A percentile compares a stretch with the other conserved stretches of the same genome.
Evolutionary conservation across 2,113 vertebrate species (phyloP).

Genomic region (Nipponia nippon): DNA sequence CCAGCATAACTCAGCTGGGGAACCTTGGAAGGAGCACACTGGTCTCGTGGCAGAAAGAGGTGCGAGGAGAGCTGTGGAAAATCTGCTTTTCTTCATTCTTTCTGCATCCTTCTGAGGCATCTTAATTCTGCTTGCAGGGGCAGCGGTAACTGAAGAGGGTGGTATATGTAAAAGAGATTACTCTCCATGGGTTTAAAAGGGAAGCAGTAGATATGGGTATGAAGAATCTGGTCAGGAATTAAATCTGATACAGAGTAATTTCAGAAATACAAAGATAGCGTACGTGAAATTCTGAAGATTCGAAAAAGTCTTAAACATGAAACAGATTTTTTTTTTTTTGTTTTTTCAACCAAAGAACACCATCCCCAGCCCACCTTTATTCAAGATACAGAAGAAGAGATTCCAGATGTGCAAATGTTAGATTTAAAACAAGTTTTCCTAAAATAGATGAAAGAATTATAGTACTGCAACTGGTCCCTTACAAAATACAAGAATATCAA

Average conservation of each 20-base stretch:
- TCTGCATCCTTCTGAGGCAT: not conserved
- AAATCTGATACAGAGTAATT: not conserved
- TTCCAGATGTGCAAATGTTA: not conserved
- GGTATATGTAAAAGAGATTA: not conserved
- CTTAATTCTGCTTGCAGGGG: not conserved
- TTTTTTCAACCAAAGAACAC: not conserved
- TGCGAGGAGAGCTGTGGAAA: not conserved
- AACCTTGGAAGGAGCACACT: not conserved
- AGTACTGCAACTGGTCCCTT: not conserved
- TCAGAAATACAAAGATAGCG: not conserved
- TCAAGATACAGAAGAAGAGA: not conserved
- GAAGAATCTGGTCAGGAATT: not conserved
- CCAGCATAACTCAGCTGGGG: not conserved
- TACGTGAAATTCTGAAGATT: not conserved
- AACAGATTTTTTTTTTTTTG: not conserved
- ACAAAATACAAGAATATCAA: not conserved
- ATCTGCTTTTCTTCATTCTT: not conserved
- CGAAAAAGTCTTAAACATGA: not conserved
- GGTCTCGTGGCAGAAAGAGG: not conserved
- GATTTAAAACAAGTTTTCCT: not conserved
- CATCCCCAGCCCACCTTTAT: not conserved
- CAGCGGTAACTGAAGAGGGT: not conserved
- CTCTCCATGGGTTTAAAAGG: not conserved
- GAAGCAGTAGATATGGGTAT: not conserved
- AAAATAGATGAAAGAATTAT: not conserved